Evolutionary conservation across 2,888 invertebrate genomes (phyloP).

Genomic region (Caenorhabditis plicata): DNA sequence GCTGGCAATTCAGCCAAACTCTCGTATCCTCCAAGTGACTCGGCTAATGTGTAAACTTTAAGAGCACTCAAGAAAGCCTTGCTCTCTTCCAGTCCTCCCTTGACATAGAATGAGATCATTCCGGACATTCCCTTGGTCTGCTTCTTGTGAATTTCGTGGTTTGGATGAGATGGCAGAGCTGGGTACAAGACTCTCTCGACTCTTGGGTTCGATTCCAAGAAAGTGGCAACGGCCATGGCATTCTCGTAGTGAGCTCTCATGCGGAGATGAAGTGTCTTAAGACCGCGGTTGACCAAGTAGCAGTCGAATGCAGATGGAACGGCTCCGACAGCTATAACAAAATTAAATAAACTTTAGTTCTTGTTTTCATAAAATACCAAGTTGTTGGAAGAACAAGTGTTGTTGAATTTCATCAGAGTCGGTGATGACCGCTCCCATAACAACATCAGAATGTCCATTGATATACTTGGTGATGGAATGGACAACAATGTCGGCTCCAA

Average conservation of each 20-base stretch:
- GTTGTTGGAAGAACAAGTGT: constrained; percentile 74
- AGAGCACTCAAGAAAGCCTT: constrained; percentile 76
- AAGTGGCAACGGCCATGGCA: constrained; percentile 78
- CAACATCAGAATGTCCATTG: constrained; percentile 95
- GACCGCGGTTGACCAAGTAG: constrained; percentile 81
- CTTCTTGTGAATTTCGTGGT: constrained; percentile 77
- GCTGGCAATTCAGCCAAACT: constrained; percentile 86
- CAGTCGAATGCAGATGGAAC: constrained; percentile 97
- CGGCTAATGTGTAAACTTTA: constrained; percentile 83
- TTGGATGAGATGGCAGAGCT: constrained; percentile 82
- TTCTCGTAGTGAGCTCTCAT: constrained; percentile 87
- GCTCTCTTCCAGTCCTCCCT: constrained; percentile 77
- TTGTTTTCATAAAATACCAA: constrained; percentile 34
- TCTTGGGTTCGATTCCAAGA: constrained; percentile 77
- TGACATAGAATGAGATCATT: constrained; percentile 84
- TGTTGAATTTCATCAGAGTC: constrained; percentile 76
- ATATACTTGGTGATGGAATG: constrained; percentile 96
- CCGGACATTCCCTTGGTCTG: constrained; percentile 84
- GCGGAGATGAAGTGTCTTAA: constrained; percentile 87
- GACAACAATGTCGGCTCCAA: constrained; percentile 86
- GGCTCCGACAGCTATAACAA: constrained; percentile 78
- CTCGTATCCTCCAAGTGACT: constrained; percentile 92
- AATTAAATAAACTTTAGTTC: neutral
- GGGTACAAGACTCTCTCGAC: constrained; percentile 70
- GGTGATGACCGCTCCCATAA: constrained; percentile 87